Evolutionary conservation across 2,797 vertebrate species (phyloP).

Genomic region (Harpagifer antarcticus): DNA sequence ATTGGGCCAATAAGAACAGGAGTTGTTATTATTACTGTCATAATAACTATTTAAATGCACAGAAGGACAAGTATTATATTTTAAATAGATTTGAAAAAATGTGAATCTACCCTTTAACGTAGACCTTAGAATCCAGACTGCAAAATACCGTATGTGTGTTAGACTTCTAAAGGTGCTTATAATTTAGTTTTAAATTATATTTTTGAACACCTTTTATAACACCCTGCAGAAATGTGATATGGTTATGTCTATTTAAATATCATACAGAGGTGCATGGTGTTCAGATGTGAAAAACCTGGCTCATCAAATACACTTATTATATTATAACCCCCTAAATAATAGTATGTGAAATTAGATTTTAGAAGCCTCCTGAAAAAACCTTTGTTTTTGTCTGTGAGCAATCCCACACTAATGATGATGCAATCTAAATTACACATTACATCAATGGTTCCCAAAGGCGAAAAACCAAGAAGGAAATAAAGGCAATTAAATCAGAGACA

Average conservation of each 20-base stretch:
- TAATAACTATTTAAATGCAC: neutral
- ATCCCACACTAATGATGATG: neutral
- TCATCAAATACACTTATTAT: too few species aligned
- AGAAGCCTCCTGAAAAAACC: neutral
- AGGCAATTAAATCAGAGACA: slow-evolving; percentile 27
- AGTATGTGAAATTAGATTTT: neutral
- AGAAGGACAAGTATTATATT: neutral
- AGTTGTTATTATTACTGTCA: neutral
- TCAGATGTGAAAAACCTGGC: neutral
- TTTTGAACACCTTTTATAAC: neutral
- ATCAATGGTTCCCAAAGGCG: slow-evolving; percentile 20
- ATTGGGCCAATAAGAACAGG: neutral
- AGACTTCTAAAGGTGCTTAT: neutral
- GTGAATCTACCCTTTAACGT: neutral
- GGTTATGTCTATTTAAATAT: too few species aligned
- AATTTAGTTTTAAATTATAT: neutral
- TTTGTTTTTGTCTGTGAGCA: neutral
- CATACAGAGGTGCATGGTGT: too few species aligned
- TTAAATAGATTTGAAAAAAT: neutral
- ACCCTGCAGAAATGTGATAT: neutral
- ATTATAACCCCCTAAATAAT: neutral
- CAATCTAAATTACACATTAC: slow-evolving; percentile 6
- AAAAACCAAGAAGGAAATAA: slow-evolving; percentile 37
- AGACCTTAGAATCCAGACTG: neutral
- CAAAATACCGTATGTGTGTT: neutral